These are phyloP conservation scores for Norana najaformis DNA, from an alignment of 2,888 invertebrate genomes.

Conservation along the genomic window DNA sequence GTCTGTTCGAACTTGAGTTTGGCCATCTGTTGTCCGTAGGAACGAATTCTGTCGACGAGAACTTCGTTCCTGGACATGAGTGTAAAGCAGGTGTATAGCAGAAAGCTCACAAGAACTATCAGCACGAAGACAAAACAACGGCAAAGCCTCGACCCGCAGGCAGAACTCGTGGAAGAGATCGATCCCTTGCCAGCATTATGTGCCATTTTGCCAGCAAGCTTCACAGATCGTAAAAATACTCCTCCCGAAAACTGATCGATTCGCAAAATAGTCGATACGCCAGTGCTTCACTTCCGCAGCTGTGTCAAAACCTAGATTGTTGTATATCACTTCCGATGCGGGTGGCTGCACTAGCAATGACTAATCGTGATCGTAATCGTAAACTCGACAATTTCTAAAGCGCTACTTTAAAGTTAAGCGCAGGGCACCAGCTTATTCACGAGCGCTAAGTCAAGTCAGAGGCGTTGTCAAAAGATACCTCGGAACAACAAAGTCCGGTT, in stretches of 20 bases:
- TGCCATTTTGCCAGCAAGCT: not conserved
- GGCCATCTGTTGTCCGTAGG: not conserved
- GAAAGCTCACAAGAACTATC: not conserved
- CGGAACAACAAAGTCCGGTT: no score
- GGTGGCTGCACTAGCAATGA: not conserved
- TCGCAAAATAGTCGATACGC: not conserved
- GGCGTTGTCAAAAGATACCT: no score
- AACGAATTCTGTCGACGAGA: not conserved
- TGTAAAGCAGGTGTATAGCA: constrained; percentile 1
- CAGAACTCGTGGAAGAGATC: not conserved
- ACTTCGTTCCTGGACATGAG: constrained; percentile 8
- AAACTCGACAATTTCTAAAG: no score
- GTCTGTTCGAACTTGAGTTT: not conserved
- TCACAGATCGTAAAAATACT: not conserved
- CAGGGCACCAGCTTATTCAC: no score
- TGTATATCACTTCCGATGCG: not conserved
- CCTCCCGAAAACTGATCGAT: not conserved
- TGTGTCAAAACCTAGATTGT: no score
- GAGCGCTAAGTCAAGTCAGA: no score
- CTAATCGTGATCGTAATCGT: no score
- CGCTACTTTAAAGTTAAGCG: no score
- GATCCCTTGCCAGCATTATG: not conserved
- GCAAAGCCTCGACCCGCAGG: not conserved
- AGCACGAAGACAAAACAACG: constrained; percentile 20
- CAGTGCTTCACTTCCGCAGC: not conserved